phyloP scores from a whole-genome alignment of 2,113 vertebrate species.

The Triplophysa dalaica region DNA sequence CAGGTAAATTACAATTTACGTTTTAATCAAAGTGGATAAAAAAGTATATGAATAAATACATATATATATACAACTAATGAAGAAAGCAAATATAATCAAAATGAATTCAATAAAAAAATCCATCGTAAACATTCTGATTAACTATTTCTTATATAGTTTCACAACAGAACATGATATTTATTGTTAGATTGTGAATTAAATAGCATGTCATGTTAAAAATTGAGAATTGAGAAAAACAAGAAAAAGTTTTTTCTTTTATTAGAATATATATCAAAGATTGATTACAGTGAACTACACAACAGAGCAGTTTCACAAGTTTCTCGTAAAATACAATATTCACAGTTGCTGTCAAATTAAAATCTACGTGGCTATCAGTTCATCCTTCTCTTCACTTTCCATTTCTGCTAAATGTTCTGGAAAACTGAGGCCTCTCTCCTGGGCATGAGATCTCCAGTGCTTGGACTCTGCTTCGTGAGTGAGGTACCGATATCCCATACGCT shows the following conservation, averaged over 20 bases:
- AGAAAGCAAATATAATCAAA: too few relatives aligned
- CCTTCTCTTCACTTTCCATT: constrained; percentile 3
- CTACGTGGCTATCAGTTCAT: background rate
- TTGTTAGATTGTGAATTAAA: too few relatives aligned
- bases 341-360: background rate
- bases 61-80: too few relatives aligned
- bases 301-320: background rate
- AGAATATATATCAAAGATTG: background rate
- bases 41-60: too few relatives aligned
- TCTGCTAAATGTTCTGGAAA: constrained; percentile 59
- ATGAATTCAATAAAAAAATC: too few relatives aligned
- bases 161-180: too few relatives aligned
- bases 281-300: background rate
- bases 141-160: too few relatives aligned
- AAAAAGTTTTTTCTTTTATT: background rate
- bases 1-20: too few relatives aligned
- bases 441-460: constrained; percentile 62
- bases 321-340: constrained; percentile 28
- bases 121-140: too few relatives aligned
- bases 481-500: constrained; percentile 65
- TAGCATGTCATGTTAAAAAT: background rate
- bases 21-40: too few relatives aligned
- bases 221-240: background rate
- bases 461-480: constrained; percentile 71
- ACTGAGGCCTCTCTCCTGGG: constrained; percentile 58